These are phyloP conservation scores for Triplophysa dalaica DNA, from an alignment of 2,113 vertebrate genomes.

Conservation along the genomic window DNA sequence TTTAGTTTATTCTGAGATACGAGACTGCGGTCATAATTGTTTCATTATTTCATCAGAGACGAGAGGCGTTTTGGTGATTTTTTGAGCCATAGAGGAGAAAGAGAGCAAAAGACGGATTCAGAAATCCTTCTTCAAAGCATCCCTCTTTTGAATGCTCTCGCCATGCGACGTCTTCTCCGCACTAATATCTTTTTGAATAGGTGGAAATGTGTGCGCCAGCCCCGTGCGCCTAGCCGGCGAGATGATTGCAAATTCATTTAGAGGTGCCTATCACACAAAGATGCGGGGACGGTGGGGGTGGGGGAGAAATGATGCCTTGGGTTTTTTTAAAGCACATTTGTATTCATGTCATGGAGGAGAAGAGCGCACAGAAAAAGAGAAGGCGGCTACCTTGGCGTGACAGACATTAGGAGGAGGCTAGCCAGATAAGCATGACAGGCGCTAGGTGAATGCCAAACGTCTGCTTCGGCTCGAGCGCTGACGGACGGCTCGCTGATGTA, in stretches of 20 bases:
- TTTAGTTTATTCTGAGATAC: constrained; percentile 56
- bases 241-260: constrained; percentile 58
- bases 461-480: constrained; percentile 26
- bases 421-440: constrained; percentile 36
- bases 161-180: constrained; percentile 33
- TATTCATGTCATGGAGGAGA: constrained; percentile 58
- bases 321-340: constrained; percentile 59
- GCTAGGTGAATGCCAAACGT: constrained; percentile 28
- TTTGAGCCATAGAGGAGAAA: constrained; percentile 10
- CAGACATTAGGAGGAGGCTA: constrained; percentile 22
- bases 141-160: constrained; percentile 17
- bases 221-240: constrained; percentile 38
- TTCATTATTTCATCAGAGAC: constrained; percentile 51
- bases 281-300: constrained; percentile 33
- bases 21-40: constrained; percentile 50
- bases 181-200: constrained; percentile 55
- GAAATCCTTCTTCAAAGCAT: constrained; percentile 24
- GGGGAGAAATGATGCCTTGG: constrained; percentile 49
- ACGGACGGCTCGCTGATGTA: not conserved
- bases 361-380: constrained; percentile 38
- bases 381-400: constrained; percentile 17
- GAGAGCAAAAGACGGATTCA: not conserved
- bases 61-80: constrained; percentile 36
- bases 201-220: constrained; percentile 18
- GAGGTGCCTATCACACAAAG: constrained; percentile 54